phyloP scores from a whole-genome alignment of 2,113 vertebrate species.

The Ascaphus truei region DNA sequence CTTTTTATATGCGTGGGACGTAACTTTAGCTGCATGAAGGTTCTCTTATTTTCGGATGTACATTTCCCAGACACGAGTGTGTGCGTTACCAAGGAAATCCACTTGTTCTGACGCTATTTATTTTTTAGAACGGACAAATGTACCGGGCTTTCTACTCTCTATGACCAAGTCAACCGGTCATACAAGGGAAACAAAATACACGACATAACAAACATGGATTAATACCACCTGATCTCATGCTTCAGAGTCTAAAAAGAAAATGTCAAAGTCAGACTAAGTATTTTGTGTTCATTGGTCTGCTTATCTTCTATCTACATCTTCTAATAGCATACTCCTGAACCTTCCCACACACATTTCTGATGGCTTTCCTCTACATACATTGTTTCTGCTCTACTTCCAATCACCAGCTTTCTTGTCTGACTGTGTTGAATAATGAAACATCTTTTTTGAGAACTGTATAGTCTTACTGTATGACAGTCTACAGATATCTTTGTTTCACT shows the following conservation, averaged over 20 bases:
- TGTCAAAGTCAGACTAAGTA: background rate
- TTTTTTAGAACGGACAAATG: background rate
- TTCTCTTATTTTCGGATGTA: background rate
- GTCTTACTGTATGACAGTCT: background rate
- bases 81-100: background rate
- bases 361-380: background rate
- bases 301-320: background rate
- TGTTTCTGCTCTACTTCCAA: background rate
- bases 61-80: background rate
- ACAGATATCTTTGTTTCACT: background rate
- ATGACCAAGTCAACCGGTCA: background rate
- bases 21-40: background rate
- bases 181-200: background rate
- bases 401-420: background rate
- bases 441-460: background rate
- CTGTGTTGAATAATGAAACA: background rate
- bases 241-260: background rate
- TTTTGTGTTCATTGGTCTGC: background rate
- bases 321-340: background rate
- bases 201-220: constrained; percentile 6
- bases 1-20: background rate
- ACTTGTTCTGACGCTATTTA: background rate
- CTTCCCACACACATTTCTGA: constrained; percentile 1
- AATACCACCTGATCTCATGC: background rate
- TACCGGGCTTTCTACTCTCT: background rate